A percentile compares a stretch with the other conserved stretches of the same genome.
Conservation (phyloP, 2,113 vertebrate genomes). For the Centropus bengalensis region DNA sequence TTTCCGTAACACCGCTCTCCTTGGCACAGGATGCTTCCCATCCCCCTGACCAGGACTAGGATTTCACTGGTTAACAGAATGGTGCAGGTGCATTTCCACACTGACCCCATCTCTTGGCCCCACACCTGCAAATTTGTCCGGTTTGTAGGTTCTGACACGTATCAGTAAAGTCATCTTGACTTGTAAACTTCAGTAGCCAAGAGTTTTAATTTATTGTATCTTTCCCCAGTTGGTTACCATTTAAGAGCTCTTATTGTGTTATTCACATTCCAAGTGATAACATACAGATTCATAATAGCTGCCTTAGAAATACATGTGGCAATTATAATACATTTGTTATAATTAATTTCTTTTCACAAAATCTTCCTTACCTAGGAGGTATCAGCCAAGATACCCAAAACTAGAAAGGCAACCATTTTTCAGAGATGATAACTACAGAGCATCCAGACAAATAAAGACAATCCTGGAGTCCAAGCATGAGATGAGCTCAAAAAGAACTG, state of each 20-base stretch:
- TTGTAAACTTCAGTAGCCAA: neutral
- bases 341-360: neutral
- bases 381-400: neutral
- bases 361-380: neutral
- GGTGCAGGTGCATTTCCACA: neutral
- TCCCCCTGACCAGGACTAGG: neutral
- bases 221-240: neutral
- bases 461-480: neutral
- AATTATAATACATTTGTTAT: neutral
- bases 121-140: neutral
- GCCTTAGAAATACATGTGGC: neutral
- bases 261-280: neutral
- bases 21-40: rapidly evolving
- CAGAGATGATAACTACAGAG: neutral
- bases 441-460: neutral
- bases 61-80: neutral
- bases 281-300: neutral
- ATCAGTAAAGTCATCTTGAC: neutral
- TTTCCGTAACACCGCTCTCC: neutral
- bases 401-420: neutral
- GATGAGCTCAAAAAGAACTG: neutral
- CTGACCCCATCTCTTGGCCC: neutral
- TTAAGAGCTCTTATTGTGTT: neutral
- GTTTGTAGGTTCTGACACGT: neutral
- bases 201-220: neutral